Percentiles rank a stretch among this genome's conserved stretches.
Evolutionary conservation across 1,140 invertebrate genomes (phyloP).

Genomic region (Drosophila ironensis): DNA sequence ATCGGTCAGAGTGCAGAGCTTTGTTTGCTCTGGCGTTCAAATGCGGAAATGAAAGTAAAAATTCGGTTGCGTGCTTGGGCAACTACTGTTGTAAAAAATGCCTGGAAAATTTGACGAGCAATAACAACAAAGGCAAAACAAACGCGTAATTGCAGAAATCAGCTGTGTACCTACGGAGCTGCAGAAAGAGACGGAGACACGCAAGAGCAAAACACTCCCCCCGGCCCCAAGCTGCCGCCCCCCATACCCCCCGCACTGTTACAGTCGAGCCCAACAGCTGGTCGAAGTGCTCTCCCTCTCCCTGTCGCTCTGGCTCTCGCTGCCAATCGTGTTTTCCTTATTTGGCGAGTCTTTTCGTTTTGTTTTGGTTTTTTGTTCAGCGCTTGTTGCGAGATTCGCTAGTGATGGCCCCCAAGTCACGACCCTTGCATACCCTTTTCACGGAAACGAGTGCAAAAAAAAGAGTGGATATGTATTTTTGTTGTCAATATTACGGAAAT

Average conservation of each 20-base stretch:
- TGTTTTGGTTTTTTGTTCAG: conserved; percentile 59
- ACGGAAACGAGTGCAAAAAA: too few relatives aligned
- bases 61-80: conserved; percentile 63
- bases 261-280: conserved; percentile 58
- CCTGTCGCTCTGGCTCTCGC: too few relatives aligned
- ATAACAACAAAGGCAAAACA: conserved; percentile 75
- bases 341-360: conserved; percentile 53
- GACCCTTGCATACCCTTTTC: conserved; percentile 2
- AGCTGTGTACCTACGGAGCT: conserved; percentile 77
- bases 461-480: conserved; percentile 4
- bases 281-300: conserved; percentile 18
- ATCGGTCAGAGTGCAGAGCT: background rate
- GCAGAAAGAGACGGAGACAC: conserved; percentile 33
- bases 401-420: background rate
- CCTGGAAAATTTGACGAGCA: conserved; percentile 56
- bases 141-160: conserved; percentile 81
- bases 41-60: conserved; percentile 71
- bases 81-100: conserved; percentile 15
- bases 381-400: conserved; percentile 11
- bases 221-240: conserved; percentile 13
- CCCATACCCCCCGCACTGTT: background rate
- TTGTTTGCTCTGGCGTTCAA: conserved; percentile 38
- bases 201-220: conserved; percentile 54
- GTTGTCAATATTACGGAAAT: background rate
- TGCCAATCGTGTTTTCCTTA: conserved; percentile 29